Conservation (phyloP, 1,140 invertebrate species). For the Battus philenor region DNA sequence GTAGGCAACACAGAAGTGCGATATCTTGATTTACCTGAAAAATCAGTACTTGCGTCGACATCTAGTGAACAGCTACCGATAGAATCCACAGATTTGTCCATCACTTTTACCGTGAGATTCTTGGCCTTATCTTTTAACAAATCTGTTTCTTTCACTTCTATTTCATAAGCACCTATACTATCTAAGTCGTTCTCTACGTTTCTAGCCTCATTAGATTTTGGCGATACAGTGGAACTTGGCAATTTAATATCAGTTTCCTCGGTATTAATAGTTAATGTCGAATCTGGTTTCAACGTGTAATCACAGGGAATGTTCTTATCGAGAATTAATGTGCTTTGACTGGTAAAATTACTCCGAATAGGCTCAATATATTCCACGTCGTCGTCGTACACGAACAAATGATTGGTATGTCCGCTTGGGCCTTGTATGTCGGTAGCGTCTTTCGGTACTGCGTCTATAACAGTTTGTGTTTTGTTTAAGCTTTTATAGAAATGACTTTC, state of each 20-base stretch:
- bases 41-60: constrained; percentile 86
- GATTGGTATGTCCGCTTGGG: constrained; percentile 55
- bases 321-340: constrained; percentile 62
- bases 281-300: constrained; percentile 41
- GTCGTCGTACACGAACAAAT: constrained; percentile 55
- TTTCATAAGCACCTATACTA: constrained; percentile 64
- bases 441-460: constrained; percentile 66
- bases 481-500: constrained; percentile 72
- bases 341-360: constrained; percentile 66
- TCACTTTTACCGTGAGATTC: constrained; percentile 71
- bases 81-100: constrained; percentile 83
- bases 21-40: constrained; percentile 80
- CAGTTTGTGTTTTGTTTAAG: constrained; percentile 48
- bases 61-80: constrained; percentile 90
- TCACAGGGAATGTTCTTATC: constrained; percentile 47
- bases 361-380: constrained; percentile 70
- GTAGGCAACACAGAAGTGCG: constrained; percentile 20
- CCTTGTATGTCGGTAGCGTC: constrained; percentile 60
- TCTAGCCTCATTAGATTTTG: constrained; percentile 46
- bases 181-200: constrained; percentile 47
- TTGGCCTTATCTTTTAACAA: constrained; percentile 53
- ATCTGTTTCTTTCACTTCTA: constrained; percentile 65
- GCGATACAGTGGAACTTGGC: constrained; percentile 61
- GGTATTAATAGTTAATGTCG: constrained; percentile 57
- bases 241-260: constrained; percentile 63